Conservation (phyloP, 2,888 invertebrate species). For the Pherbina coryleti region DNA sequence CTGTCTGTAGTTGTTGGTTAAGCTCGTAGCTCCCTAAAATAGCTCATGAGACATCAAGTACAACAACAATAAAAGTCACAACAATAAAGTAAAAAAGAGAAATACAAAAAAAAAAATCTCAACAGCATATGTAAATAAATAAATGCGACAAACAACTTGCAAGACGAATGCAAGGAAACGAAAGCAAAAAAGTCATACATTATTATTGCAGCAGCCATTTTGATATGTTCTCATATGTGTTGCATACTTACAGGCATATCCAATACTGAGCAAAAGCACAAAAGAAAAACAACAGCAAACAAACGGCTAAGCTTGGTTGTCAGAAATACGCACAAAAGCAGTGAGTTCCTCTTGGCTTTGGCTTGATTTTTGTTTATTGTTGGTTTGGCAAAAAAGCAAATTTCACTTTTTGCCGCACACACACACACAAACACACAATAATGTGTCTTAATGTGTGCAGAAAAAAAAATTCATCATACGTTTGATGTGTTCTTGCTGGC, state of each 20-base stretch:
- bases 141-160: slow-evolving; percentile 20
- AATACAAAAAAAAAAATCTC: slow-evolving; percentile 18
- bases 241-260: slow-evolving; percentile 13
- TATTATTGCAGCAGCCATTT: not conserved
- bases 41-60: slow-evolving; percentile 15
- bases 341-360: slow-evolving; percentile 31
- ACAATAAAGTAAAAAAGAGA: slow-evolving; percentile 30
- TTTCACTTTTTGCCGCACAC: not conserved
- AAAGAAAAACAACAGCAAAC: not conserved
- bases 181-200: not conserved
- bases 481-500: not conserved
- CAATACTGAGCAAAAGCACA: not conserved
- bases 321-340: not conserved
- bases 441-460: not conserved
- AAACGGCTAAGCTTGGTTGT: not conserved
- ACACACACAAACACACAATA: too few relatives aligned
- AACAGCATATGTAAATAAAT: slow-evolving; percentile 12
- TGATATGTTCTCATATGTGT: not conserved
- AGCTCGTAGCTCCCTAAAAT: not conserved
- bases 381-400: not conserved
- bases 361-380: slow-evolving; percentile 21
- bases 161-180: not conserved
- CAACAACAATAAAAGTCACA: not conserved
- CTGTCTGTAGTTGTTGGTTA: not conserved
- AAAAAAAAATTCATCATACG: not conserved